Conservation (phyloP, 2,888 invertebrate genomes). For the Agrotis segetum region DNA sequence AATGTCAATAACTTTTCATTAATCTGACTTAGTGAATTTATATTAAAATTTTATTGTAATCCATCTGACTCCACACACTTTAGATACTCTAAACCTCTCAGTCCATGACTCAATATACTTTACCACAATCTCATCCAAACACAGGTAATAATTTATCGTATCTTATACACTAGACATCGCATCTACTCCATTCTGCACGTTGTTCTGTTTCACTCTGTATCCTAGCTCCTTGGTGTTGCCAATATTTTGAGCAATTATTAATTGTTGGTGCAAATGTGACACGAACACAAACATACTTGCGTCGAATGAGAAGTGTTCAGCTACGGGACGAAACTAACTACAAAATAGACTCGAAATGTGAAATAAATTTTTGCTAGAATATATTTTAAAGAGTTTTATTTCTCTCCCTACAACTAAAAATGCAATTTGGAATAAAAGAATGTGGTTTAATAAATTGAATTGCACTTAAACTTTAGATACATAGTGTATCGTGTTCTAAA, state of each 20-base stretch:
- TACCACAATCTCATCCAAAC: slow-evolving; percentile 75
- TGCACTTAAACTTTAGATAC: slow-evolving; percentile 76
- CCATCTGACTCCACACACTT: slow-evolving; percentile 72
- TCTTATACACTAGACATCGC: slow-evolving; percentile 72
- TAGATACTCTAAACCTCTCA: slow-evolving; percentile 77
- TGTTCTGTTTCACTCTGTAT: slow-evolving; percentile 50
- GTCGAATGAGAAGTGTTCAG: slow-evolving; percentile 64
- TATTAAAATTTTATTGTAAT: slow-evolving; percentile 72
- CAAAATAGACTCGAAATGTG: slow-evolving; percentile 69
- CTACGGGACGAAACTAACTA: slow-evolving; percentile 69
- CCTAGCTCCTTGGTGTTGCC: slow-evolving; percentile 65
- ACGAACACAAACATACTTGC: slow-evolving; percentile 54
- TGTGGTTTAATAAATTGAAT: slow-evolving; percentile 70
- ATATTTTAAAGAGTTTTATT: slow-evolving; percentile 64
- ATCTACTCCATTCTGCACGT: slow-evolving; percentile 60
- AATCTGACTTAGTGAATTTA: slow-evolving; percentile 82
- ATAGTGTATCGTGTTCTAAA: slow-evolving; percentile 75
- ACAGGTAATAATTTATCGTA: slow-evolving; percentile 67
- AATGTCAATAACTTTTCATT: slow-evolving; percentile 64
- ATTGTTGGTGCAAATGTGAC: slow-evolving; percentile 64
- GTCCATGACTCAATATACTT: slow-evolving; percentile 81
- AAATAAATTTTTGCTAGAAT: slow-evolving; percentile 67
- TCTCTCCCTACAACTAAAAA: slow-evolving; percentile 73
- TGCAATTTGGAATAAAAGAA: slow-evolving; percentile 74
- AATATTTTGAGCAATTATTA: slow-evolving; percentile 73